These are phyloP conservation scores for Stenodema calcarata DNA, from an alignment of 2,888 invertebrate species.

Conservation along the genomic window DNA sequence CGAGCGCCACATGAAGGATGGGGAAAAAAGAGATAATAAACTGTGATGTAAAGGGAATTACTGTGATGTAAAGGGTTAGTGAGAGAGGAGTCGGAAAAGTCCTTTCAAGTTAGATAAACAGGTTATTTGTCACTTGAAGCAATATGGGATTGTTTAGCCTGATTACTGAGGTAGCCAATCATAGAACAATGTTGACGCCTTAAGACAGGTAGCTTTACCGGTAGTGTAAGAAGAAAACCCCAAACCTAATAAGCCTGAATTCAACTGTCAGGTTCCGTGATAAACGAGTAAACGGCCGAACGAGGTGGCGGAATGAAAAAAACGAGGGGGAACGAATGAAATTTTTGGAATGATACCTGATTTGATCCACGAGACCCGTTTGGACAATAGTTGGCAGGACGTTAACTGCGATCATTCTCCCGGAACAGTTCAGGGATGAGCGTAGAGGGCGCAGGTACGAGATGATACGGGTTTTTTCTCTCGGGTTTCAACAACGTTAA, in stretches of 20 bases:
- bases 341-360: slow-evolving; percentile 36
- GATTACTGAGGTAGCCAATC: too few relatives aligned
- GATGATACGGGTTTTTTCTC: neutral
- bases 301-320: neutral
- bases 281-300: neutral
- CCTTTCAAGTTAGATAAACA: too few relatives aligned
- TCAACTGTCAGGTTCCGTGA: neutral
- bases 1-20: too few relatives aligned
- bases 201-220: too few relatives aligned
- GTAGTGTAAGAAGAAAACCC: neutral
- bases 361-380: slow-evolving; percentile 15
- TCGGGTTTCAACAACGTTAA: neutral
- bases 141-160: too few relatives aligned
- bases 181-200: too few relatives aligned
- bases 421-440: neutral
- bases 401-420: slow-evolving; percentile 20
- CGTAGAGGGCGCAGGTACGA: neutral
- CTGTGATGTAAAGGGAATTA: too few relatives aligned
- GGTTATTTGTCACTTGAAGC: too few relatives aligned
- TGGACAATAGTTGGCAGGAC: slow-evolving; percentile 20
- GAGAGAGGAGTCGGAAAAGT: too few relatives aligned
- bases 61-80: too few relatives aligned
- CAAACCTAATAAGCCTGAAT: neutral
- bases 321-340: neutral
- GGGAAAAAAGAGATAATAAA: too few relatives aligned